A percentile compares a stretch with the other conserved stretches of the same genome.
phyloP scores from a whole-genome alignment of 2,888 invertebrate species.

The Candidula unifasciata region DNA sequence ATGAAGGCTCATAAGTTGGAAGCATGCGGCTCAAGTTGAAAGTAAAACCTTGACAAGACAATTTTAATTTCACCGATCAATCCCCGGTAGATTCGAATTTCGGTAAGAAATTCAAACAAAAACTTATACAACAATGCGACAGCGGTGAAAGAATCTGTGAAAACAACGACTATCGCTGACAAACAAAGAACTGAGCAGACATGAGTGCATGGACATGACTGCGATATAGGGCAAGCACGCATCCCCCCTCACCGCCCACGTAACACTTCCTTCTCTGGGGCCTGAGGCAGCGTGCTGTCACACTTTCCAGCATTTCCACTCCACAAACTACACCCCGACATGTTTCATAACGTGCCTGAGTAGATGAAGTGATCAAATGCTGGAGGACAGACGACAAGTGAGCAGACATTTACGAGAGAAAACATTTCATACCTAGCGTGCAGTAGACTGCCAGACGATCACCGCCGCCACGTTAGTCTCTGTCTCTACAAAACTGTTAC shows the following conservation, averaged over 20 bases:
- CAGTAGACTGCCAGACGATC: slow-evolving; percentile 23
- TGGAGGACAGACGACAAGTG: not conserved
- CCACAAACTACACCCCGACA: not conserved
- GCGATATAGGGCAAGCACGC: slow-evolving; percentile 24
- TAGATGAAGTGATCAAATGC: too few relatives aligned
- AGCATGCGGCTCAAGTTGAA: too few relatives aligned
- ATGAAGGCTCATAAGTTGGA: too few relatives aligned
- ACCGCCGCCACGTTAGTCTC: slow-evolving; percentile 45
- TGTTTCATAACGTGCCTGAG: not conserved
- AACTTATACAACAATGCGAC: not conserved
- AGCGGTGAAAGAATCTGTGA: not conserved
- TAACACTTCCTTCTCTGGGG: slow-evolving; percentile 2
- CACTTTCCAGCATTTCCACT: not conserved
- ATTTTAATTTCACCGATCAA: too few relatives aligned
- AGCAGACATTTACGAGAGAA: not conserved
- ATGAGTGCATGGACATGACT: not conserved
- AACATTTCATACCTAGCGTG: slow-evolving; percentile 35
- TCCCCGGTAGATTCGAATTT: too few relatives aligned
- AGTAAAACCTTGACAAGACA: too few relatives aligned
- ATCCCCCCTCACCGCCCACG: slow-evolving; percentile 38
- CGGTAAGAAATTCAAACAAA: not conserved
- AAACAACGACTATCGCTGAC: not conserved
- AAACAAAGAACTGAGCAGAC: not conserved
- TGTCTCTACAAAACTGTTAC: not conserved
- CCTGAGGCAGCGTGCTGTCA: not conserved